A percentile compares a stretch with the other conserved stretches of the same genome.
Evolutionary conservation across 2,113 vertebrate species (phyloP).

Genomic region (Tympanuchus pallidicinctus): DNA sequence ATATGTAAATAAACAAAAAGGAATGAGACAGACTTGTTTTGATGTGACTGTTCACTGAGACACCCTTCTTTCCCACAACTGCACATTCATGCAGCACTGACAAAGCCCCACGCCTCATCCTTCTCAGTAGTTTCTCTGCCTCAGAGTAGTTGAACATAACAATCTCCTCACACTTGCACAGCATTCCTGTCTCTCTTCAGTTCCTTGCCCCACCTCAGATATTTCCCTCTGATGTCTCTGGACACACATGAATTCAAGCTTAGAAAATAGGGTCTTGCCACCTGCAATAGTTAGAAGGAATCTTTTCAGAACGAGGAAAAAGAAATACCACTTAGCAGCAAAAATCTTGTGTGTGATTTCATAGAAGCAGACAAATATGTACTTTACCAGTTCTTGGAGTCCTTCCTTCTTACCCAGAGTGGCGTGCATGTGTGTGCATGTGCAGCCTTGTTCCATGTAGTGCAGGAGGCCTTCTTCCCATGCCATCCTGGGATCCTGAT

Average conservation of each 20-base stretch:
- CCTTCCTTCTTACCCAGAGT: neutral
- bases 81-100: neutral
- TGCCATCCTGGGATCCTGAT: neutral
- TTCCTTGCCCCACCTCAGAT: neutral
- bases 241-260: neutral
- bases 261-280: neutral
- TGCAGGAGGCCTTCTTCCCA: accelerated
- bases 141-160: neutral
- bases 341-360: neutral
- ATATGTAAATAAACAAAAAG: neutral
- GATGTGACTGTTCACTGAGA: neutral
- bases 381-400: neutral
- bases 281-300: neutral
- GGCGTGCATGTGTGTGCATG: accelerated
- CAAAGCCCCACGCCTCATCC: neutral
- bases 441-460: accelerated
- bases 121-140: neutral
- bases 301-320: neutral
- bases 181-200: neutral
- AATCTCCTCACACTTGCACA: neutral
- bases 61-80: neutral
- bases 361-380: neutral
- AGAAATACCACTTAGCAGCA: neutral
- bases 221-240: neutral
- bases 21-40: neutral